Evolutionary conservation across 1,140 invertebrate genomes (phyloP).

Genomic region (Carposina sasakii): DNA sequence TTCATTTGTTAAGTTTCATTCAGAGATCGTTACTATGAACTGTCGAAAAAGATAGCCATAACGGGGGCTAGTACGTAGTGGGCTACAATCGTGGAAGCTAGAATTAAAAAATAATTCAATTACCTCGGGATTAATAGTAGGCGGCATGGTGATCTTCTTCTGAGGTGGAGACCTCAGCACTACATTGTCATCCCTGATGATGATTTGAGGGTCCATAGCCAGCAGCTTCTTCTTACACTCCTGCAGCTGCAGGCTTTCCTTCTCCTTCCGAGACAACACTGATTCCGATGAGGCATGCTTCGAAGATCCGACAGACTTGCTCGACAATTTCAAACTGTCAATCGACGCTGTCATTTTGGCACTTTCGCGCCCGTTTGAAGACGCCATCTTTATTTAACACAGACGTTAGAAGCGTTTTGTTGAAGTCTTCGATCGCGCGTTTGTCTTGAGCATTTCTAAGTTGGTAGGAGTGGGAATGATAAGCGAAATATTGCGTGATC

Average conservation of each 20-base stretch:
- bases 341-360: slow-evolving; percentile 63
- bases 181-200: slow-evolving; percentile 68
- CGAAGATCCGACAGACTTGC: slow-evolving; percentile 56
- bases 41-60: no score
- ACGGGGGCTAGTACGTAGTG: no score
- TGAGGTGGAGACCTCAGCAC: slow-evolving; percentile 61
- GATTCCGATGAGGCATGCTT: slow-evolving; percentile 69
- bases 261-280: slow-evolving; percentile 64
- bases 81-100: no score
- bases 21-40: no score
- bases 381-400: slow-evolving; percentile 48
- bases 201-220: slow-evolving; percentile 65
- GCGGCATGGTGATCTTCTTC: slow-evolving; percentile 68
- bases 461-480: no score
- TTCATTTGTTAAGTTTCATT: no score
- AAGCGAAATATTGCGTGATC: no score
- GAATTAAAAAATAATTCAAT: no score
- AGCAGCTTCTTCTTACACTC: slow-evolving; percentile 69
- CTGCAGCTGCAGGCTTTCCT: slow-evolving; percentile 63
- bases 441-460: no score
- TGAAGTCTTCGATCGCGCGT: no score
- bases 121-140: slow-evolving; percentile 63
- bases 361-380: slow-evolving; percentile 59
- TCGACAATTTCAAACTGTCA: slow-evolving; percentile 66
- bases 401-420: no score